Evolutionary conservation across 2,113 vertebrate genomes (phyloP), one percentile per base, ranked within the genome.

Genomic region (Nymphicus hollandicus): DNA sequence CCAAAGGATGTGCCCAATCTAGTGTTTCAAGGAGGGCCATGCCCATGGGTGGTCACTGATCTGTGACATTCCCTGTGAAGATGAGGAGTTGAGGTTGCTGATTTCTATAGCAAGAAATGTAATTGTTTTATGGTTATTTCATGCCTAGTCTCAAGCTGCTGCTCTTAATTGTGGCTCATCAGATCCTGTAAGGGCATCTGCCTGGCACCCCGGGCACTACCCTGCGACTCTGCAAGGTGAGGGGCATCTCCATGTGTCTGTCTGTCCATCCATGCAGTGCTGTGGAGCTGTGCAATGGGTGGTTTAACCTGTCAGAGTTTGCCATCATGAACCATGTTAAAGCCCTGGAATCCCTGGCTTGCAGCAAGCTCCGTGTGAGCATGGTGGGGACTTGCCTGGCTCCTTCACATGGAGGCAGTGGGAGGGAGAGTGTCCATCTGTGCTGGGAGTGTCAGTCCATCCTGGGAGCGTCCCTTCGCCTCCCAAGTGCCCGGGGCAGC

Each of bases 291-390:
- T 80, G 64, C 37, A 27, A 2, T 16, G 33, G 2, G 23, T 79
- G 27, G 3, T 81, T 73, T n/a, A 77, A 27, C 39, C 50, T 37
- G 13, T 14, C 7, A 7, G 61, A 11, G 33, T 76, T 86, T 77
- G 73, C 52, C 58, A 0, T 8, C 29, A 23, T 0, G 2, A 69
- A 29, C 14, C 8, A 18, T 0, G 1, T 27, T 24, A 84, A 84
- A 66, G 28, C 22, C 43, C 24, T 3, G 4, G 39, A 71, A 41
- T 4, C 11, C 5, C 11, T 20, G 53, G 28, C 20, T 44, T 37
- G 46, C 72, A 74, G 61, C 17, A 44, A 50, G 50, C 25, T 50
- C 46, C 0, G 0, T 18, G 65, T 43, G 71, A 80, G 50, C 44
- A 4, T 0, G 1, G 27, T 19, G 27, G 33, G 73, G 58, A 52